Evolutionary conservation across 2,888 invertebrate genomes (phyloP), one percentile per base, ranked within the genome.

Genomic region (Dryococelus australis): DNA sequence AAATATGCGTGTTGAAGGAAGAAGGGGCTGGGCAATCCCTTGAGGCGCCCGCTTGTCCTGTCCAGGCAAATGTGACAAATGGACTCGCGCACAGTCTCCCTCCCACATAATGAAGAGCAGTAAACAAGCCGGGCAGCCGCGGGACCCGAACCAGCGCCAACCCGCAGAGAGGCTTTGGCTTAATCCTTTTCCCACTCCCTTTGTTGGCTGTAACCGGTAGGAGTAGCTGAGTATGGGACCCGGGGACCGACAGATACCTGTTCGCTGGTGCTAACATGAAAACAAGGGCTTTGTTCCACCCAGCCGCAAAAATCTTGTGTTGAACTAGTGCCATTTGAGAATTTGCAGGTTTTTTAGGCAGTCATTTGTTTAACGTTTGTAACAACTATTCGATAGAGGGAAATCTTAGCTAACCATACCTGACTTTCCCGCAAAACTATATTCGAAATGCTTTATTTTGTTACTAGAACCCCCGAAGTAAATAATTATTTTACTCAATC

Each of bases 61-160:
- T 9, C 65, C 8, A 65, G 24, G 65, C 4, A 65, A 20, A 16
- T 65, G 65, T 65, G 65, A 65, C 65, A 65, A 65, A 65, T n/a
- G 65, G 65, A 65, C 20, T 65, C 24, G n/a, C 65, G 35, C 35
- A 35, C 65, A 2, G 10, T 3, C 65, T 9, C 16, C 65, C 10
- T 47, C 47, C 47, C 47, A 47, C 65, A 65, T 65, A 65, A 65
- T 65, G 65, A 65, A 65, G 65, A n/a, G 65, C 65, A 65, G 65
- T n/a, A 20, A 65, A 65, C 65, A 65, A 65, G 65, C 20, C 10
- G 65, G 8, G 13, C 65, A 65, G 65, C 65, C 6, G 8, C 0
- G 8, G 16, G n/a, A 20, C 8, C 65, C 13, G n/a, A 47, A 47
- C 16, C 47, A 13, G 47, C 47, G 47, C 47, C 47, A 47, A 8